Percentiles rank a stretch among this genome's conserved stretches.
phyloP scores from a whole-genome alignment of 2,888 invertebrate species.

The Venusia cambrica region DNA sequence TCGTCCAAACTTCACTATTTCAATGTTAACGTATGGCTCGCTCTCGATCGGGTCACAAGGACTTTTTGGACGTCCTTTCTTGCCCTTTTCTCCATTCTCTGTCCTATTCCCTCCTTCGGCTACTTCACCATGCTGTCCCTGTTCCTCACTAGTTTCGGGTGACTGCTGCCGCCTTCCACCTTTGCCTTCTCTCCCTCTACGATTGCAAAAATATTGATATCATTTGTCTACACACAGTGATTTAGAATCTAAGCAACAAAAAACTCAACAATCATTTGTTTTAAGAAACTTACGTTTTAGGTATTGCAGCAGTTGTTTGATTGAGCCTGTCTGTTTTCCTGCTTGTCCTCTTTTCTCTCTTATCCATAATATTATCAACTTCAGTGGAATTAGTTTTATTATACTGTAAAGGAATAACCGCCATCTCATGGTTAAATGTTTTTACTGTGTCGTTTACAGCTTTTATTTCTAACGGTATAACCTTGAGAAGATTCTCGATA shows the following conservation, averaged over 20 bases:
- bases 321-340: slow-evolving; percentile 74
- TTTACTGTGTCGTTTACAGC: slow-evolving; percentile 33
- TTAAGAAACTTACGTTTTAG: slow-evolving; percentile 70
- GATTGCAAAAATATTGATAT: slow-evolving; percentile 14
- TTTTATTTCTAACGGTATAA: slow-evolving; percentile 50
- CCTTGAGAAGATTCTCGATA: slow-evolving; percentile 54
- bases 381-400: slow-evolving; percentile 68
- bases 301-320: slow-evolving; percentile 73
- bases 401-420: slow-evolving; percentile 59
- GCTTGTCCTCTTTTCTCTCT: slow-evolving; percentile 73
- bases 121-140: slow-evolving; percentile 34
- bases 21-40: slow-evolving; percentile 85
- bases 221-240: too few relatives aligned
- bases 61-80: slow-evolving; percentile 76
- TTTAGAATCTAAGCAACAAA: too few relatives aligned
- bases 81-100: slow-evolving; percentile 58
- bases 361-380: slow-evolving; percentile 58
- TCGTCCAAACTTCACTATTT: slow-evolving; percentile 85
- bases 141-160: slow-evolving; percentile 42
- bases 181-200: slow-evolving; percentile 71
- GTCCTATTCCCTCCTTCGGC: slow-evolving; percentile 37
- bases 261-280: too few relatives aligned
- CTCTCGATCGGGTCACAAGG: slow-evolving; percentile 85
- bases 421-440: slow-evolving; percentile 47
- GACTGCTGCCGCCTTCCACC: slow-evolving; percentile 56